Conservation (phyloP, 92 coral and sea anemone genomes). For the Phenganax marumi region DNA sequence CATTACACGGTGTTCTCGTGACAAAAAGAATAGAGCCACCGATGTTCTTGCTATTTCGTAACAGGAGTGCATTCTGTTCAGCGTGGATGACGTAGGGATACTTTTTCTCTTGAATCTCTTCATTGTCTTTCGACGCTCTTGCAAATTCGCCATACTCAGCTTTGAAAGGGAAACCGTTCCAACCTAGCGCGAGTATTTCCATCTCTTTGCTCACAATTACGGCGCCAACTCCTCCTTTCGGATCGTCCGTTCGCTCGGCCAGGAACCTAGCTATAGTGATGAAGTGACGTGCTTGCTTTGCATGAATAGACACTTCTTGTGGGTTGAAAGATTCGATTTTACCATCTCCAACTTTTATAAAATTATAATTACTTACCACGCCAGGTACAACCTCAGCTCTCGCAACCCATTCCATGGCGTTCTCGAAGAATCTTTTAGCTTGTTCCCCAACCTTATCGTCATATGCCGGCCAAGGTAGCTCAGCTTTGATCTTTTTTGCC, state of each 20-base stretch:
- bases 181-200: conserved; percentile 71
- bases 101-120: conserved; percentile 42
- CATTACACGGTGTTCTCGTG: conserved; percentile 72
- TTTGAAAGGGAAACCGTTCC: conserved; percentile 87
- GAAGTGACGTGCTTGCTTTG: conserved; percentile 53
- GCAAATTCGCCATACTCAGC: conserved; percentile 85
- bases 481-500: conserved; percentile 28
- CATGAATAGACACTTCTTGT: background rate
- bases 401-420: conserved; percentile 69
- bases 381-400: background rate
- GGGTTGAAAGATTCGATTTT: conserved; percentile 12
- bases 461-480: conserved; percentile 68
- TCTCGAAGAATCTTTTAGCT: conserved; percentile 45
- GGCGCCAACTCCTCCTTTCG: conserved; percentile 86
- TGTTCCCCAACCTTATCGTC: conserved; percentile 44
- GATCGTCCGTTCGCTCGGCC: conserved; percentile 79
- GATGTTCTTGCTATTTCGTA: conserved; percentile 59
- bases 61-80: conserved; percentile 74
- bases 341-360: background rate
- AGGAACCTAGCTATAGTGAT: conserved; percentile 66
- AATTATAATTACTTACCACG: background rate
- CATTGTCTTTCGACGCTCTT: conserved; percentile 60
- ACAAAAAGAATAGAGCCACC: conserved; percentile 58
- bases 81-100: conserved; percentile 81
- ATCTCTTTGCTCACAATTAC: conserved; percentile 57